Conservation (phyloP, 2,888 invertebrate species). For the Tachina fera region DNA sequence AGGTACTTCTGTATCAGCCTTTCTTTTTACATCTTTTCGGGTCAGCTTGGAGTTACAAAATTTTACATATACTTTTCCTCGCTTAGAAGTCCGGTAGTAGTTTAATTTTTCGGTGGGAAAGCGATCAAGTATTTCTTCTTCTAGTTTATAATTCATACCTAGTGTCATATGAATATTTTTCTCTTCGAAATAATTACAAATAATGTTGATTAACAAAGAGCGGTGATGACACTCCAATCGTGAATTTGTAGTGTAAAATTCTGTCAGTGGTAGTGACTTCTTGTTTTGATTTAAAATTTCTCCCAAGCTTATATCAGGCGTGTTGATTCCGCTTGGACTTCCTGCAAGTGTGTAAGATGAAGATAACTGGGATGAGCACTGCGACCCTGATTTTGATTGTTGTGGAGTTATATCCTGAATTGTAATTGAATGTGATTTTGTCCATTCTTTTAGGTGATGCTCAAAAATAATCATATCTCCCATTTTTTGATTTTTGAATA, state of each 20-base stretch:
- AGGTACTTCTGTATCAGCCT: no score
- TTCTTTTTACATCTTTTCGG: background rate
- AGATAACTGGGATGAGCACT: constrained; percentile 6
- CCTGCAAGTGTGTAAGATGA: background rate
- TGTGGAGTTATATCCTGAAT: background rate
- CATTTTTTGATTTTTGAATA: background rate
- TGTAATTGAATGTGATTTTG: background rate
- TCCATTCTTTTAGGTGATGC: background rate
- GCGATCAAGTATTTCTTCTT: no score
- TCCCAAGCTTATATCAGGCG: no score
- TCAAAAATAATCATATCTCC: background rate
- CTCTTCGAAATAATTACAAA: constrained; percentile 3
- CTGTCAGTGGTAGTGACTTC: no score
- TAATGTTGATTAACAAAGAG: constrained; percentile 8
- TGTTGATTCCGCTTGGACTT: background rate
- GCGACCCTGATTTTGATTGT: constrained; percentile 2
- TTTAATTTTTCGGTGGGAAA: background rate
- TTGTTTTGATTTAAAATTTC: no score
- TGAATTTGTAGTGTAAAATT: background rate
- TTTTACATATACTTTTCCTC: background rate
- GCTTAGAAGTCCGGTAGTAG: background rate
- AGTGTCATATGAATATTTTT: constrained; percentile 6
- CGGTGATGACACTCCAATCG: constrained; percentile 8
- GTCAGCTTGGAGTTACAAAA: background rate
- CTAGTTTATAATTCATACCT: background rate